Conservation (phyloP, 2,797 vertebrate species). For the Anolis apletophallus region DNA sequence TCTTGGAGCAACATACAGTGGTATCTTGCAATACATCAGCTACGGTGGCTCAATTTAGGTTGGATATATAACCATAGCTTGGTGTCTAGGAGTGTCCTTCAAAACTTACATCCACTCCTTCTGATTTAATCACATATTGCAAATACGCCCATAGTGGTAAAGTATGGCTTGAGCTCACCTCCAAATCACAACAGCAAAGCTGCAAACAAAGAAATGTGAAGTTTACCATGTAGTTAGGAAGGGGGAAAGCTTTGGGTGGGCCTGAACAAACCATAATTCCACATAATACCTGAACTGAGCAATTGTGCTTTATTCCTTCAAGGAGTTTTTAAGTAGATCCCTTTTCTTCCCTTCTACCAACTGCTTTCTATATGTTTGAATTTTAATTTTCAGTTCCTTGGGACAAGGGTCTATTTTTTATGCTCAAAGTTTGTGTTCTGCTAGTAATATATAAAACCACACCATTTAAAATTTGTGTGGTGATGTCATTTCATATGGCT, state of each 20-base stretch:
- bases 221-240: not conserved
- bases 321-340: not conserved
- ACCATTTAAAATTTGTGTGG: slow-evolving; percentile 7
- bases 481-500: not conserved
- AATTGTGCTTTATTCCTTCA: slow-evolving; percentile 3
- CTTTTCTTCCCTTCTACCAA: not conserved
- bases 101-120: not conserved
- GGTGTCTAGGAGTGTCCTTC: not conserved
- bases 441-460: not conserved
- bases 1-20: not conserved
- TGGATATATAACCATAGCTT: not conserved
- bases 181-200: not conserved
- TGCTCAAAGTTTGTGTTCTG: not conserved
- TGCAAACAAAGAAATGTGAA: not conserved
- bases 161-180: not conserved
- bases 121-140: not conserved
- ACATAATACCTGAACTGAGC: not conserved
- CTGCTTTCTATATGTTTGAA: slow-evolving; percentile 4
- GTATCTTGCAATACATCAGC: not conserved
- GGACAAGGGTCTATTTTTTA: not conserved
- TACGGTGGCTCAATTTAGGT: not conserved
- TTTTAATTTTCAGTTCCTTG: not conserved
- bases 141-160: not conserved
- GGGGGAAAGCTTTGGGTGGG: not conserved
- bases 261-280: not conserved